Evolutionary conservation across 2,797 vertebrate species (phyloP).

Genomic region (Dendrocincla tyrannina): DNA sequence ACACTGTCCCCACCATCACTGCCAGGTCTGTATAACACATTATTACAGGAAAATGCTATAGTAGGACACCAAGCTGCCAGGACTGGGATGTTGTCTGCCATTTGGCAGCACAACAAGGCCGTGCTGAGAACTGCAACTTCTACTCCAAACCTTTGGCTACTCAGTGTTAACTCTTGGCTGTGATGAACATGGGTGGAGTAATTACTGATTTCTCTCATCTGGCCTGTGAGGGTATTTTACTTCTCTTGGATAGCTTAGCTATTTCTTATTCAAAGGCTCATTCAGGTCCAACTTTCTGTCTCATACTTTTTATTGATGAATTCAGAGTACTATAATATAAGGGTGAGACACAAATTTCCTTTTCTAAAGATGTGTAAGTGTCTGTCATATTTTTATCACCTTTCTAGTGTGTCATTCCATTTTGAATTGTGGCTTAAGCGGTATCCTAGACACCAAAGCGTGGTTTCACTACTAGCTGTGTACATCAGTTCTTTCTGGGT

Average conservation of each 20-base stretch:
- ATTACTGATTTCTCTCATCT: background rate
- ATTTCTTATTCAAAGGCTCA: background rate
- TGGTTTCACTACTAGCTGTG: background rate
- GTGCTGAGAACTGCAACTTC: background rate
- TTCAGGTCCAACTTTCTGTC: background rate
- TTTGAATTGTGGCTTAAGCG: background rate
- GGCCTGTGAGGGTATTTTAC: background rate
- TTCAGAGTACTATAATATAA: background rate
- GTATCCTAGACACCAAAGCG: fast-evolving
- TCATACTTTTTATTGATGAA: background rate
- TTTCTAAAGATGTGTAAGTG: background rate
- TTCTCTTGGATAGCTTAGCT: background rate
- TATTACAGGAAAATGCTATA: background rate
- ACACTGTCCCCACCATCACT: background rate
- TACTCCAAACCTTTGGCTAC: background rate
- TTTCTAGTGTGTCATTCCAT: background rate
- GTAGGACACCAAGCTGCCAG: background rate
- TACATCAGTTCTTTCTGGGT: background rate
- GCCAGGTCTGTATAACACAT: background rate
- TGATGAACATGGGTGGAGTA: background rate
- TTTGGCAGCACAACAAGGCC: fast-evolving
- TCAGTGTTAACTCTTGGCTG: background rate
- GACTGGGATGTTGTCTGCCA: background rate
- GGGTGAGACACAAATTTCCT: background rate
- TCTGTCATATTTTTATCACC: background rate